Evolutionary conservation across 2,113 vertebrate genomes (phyloP).

Genomic region (Urocitellus parryii): DNA sequence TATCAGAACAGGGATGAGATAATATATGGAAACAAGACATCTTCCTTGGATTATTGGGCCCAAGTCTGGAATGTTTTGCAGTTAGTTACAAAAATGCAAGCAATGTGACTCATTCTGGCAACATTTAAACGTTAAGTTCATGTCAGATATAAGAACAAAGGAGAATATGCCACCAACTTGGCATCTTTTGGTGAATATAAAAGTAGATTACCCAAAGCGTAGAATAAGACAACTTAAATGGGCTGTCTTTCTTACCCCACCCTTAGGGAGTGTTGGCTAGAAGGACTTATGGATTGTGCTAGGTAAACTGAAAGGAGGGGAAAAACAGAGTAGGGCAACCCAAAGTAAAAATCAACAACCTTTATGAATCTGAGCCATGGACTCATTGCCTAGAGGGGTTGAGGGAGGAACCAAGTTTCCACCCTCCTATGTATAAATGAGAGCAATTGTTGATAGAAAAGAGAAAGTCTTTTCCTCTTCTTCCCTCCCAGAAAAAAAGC

Average conservation of each 20-base stretch:
- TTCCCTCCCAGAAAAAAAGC: neutral
- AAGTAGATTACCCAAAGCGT: conserved; percentile 62
- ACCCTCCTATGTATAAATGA: conserved; percentile 65
- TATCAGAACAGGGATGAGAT: neutral
- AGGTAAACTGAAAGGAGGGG: no score
- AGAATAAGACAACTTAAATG: neutral
- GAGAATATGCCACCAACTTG: conserved; percentile 20
- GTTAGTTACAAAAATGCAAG: neutral
- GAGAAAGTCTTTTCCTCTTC: conserved; percentile 58
- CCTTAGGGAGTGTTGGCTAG: no score
- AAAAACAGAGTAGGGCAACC: no score
- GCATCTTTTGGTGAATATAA: conserved; percentile 42
- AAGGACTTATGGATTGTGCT: no score
- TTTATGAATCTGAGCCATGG: conserved; percentile 28
- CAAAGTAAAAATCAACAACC: conserved; percentile 57
- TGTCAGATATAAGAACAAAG: conserved; percentile 41
- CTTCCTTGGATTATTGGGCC: neutral
- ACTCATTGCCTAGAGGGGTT: conserved; percentile 59
- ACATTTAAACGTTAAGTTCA: conserved; percentile 21
- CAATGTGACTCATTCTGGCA: neutral
- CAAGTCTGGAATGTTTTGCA: neutral
- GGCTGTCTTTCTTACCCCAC: no score
- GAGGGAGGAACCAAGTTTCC: conserved; percentile 65
- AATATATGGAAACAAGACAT: neutral
- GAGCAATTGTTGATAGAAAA: conserved; percentile 65